These are phyloP conservation scores for Heliconius aoede DNA, from an alignment of 2,888 invertebrate genomes.

Conservation along the genomic window DNA sequence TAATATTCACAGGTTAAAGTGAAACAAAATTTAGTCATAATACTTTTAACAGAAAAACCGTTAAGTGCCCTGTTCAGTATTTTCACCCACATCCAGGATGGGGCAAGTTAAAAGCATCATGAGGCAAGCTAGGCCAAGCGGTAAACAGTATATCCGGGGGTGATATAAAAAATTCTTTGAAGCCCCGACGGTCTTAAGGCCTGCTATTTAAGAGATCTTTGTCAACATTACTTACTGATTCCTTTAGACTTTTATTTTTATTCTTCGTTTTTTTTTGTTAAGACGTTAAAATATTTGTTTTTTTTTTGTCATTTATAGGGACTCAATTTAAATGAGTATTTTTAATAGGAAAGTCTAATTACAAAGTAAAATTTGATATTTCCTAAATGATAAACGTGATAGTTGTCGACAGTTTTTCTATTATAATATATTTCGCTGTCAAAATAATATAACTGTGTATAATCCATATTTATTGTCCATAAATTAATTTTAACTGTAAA, in stretches of 20 bases:
- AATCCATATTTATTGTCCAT: not conserved
- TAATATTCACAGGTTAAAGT: not conserved
- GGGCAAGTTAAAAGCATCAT: conserved; percentile 33
- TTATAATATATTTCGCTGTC: not conserved
- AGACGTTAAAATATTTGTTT: not conserved
- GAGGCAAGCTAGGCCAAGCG: conserved; percentile 22
- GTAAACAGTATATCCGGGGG: conserved; percentile 20
- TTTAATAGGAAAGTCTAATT: too few species aligned
- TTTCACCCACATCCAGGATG: conserved; percentile 31
- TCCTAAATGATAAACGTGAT: not conserved
- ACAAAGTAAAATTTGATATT: conserved; percentile 6
- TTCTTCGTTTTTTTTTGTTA: not conserved
- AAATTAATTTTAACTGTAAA: not conserved
- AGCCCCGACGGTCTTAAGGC: conserved; percentile 8
- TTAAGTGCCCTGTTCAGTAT: conserved; percentile 27
- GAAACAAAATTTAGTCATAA: not conserved
- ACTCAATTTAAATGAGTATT: not conserved
- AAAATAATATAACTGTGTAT: not conserved
- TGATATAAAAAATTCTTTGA: conserved; percentile 26
- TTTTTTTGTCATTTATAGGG: not conserved
- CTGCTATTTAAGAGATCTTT: conserved; percentile 24
- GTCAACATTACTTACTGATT: conserved; percentile 27
- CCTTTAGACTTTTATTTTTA: not conserved
- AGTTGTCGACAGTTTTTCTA: not conserved
- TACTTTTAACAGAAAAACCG: not conserved